Evolutionary conservation across 2,113 vertebrate species (phyloP), one percentile per base, ranked within the genome.

Genomic region (Hucho hucho): DNA sequence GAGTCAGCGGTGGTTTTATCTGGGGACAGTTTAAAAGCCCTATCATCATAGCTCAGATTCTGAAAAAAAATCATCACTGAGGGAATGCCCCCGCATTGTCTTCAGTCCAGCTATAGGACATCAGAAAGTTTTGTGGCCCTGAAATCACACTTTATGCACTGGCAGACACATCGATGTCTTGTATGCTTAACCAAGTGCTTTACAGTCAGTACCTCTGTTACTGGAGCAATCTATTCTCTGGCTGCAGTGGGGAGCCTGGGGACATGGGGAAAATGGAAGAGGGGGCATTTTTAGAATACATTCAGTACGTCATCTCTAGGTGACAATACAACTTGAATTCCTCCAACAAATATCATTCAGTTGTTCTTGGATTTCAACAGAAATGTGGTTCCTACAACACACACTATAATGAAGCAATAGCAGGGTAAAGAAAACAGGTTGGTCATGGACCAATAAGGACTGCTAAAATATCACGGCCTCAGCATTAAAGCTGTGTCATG

Each of bases 381-480:
- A 25, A 65, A 65, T 28, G 26, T 16, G 26, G 9, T 16, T 28
- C 25, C 24, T 65, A 65, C 26, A 28, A 29, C 5, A 65, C 6
- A 25, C 25, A 65, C 16, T 65, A 12, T 29, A 65, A 65, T 28
- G 18, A 6, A 72, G 29, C 12, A 16, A 24, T 25, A 49, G 70
- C 32, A 72, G 29, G n/a, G 25, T 72, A 37, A 76, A 68, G 32
- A 32, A 58, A 3, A 28, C 28, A 24, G 46, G 9, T 4, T 49
- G 29, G 22, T 70, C 49, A 63, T 61, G 32, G 20, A 68, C 25
- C 22, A 43, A 53, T 16, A 18, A 53, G 49, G 49, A 53, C 49
- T 64, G 43, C 49, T 64, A 28, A 58, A 24, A 69, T 72, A 70
- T 77, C 5, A 77, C 59, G 46, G 56, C 66, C 56, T 71, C 79